Percentiles rank a stretch among this genome's conserved stretches.
Evolutionary conservation across 2,113 vertebrate genomes (phyloP).

Genomic region (Eleginops maclovinus): DNA sequence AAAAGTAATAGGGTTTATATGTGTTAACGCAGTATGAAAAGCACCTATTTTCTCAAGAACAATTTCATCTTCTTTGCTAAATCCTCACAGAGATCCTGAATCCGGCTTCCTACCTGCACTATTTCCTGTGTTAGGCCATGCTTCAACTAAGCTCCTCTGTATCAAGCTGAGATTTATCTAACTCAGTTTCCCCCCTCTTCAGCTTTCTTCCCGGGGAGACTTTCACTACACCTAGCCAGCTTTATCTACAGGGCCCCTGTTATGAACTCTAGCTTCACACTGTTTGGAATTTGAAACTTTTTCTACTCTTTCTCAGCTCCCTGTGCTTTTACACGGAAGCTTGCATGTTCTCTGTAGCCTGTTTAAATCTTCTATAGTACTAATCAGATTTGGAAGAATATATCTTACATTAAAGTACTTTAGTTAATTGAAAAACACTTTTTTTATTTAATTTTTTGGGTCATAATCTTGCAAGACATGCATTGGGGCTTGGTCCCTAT

Average conservation of each 20-base stretch:
- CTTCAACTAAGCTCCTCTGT: constrained; percentile 50
- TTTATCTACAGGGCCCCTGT: constrained; percentile 14
- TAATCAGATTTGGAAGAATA: neutral
- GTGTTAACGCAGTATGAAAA: neutral
- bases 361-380: neutral
- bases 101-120: constrained; percentile 29
- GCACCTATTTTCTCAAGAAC: constrained; percentile 36
- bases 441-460: no score
- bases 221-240: constrained; percentile 14
- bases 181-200: constrained; percentile 36
- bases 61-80: constrained; percentile 32
- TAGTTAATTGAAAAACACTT: neutral
- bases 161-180: constrained; percentile 39
- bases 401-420: neutral
- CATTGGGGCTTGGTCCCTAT: no score
- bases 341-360: neutral
- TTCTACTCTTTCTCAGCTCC: neutral
- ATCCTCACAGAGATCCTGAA: constrained; percentile 45
- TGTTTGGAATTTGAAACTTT: constrained; percentile 9
- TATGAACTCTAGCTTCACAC: constrained; percentile 16
- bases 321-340: neutral
- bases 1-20: neutral
- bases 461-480: no score
- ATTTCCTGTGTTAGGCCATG: constrained; percentile 51
- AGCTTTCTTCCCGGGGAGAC: constrained; percentile 29